Evolutionary conservation across 53 echinoderm and acorn worm species (phyloP).

Genomic region (Antedon mediterranea): DNA sequence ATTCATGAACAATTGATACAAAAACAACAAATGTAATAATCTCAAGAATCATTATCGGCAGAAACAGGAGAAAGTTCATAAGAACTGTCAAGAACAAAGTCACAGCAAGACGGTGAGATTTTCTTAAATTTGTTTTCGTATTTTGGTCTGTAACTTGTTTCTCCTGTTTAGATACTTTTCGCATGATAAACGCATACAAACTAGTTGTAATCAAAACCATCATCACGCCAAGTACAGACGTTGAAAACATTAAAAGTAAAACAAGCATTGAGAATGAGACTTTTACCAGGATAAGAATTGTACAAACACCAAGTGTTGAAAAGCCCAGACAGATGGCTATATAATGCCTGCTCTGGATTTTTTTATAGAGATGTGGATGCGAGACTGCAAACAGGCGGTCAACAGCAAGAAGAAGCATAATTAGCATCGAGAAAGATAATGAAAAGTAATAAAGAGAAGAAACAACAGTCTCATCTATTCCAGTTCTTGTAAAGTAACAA

Average conservation of each 20-base stretch:
- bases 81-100: neutral
- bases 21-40: neutral
- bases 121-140: neutral
- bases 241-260: neutral
- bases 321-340: neutral
- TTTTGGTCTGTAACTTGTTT: neutral
- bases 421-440: neutral
- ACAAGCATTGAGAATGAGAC: neutral
- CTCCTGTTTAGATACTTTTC: neutral
- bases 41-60: neutral
- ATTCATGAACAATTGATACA: neutral
- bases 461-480: neutral
- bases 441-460: neutral
- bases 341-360: neutral
- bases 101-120: neutral
- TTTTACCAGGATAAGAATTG: neutral
- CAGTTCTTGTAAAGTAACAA: neutral
- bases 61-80: neutral
- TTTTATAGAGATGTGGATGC: neutral
- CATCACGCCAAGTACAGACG: neutral
- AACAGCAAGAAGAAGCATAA: neutral
- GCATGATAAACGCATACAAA: neutral
- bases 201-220: neutral
- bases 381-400: neutral
- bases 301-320: neutral